These are phyloP conservation scores for Hybognathus amarus DNA, from an alignment of 2,797 vertebrate species.

Conservation along the genomic window DNA sequence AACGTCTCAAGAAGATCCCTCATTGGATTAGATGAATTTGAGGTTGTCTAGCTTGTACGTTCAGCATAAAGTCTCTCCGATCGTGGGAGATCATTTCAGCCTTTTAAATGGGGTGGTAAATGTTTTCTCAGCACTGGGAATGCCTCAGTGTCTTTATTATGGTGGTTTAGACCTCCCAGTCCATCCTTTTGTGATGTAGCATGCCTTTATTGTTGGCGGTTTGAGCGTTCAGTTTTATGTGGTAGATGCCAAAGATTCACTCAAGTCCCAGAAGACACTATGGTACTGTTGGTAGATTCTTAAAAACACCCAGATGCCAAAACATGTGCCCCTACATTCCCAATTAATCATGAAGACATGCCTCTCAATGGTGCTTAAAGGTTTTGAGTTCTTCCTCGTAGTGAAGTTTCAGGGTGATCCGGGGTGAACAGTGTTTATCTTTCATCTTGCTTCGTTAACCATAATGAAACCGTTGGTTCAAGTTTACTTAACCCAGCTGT, in stretches of 20 bases:
- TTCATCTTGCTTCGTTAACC: slow-evolving; percentile 45
- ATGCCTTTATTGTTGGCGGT: slow-evolving; percentile 14
- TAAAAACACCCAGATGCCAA: slow-evolving; percentile 59
- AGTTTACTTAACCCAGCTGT: slow-evolving; percentile 47
- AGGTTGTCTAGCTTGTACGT: slow-evolving; percentile 11
- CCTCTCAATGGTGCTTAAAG: neutral
- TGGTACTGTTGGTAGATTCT: slow-evolving; percentile 56
- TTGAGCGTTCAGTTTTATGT: slow-evolving; percentile 30
- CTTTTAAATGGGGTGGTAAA: slow-evolving; percentile 52
- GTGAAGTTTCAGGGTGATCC: slow-evolving; percentile 8
- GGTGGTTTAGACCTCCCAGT: slow-evolving; percentile 17
- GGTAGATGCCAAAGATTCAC: slow-evolving; percentile 27
- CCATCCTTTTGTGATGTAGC: slow-evolving; percentile 31
- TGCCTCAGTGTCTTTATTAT: slow-evolving; percentile 17
- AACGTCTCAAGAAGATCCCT: slow-evolving; percentile 53
- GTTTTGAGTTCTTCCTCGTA: neutral
- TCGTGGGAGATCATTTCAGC: neutral
- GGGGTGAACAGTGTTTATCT: slow-evolving; percentile 23
- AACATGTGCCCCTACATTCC: slow-evolving; percentile 48
- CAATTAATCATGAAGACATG: slow-evolving; percentile 49
- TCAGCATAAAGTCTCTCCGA: neutral
- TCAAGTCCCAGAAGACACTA: slow-evolving; percentile 54
- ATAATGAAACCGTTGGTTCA: slow-evolving; percentile 50
- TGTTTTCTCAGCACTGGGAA: slow-evolving; percentile 43
- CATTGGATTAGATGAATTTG: slow-evolving; percentile 19